These are phyloP conservation scores for Rhaphigaster nebulosa DNA, from an alignment of 2,888 invertebrate species.

Conservation along the genomic window DNA sequence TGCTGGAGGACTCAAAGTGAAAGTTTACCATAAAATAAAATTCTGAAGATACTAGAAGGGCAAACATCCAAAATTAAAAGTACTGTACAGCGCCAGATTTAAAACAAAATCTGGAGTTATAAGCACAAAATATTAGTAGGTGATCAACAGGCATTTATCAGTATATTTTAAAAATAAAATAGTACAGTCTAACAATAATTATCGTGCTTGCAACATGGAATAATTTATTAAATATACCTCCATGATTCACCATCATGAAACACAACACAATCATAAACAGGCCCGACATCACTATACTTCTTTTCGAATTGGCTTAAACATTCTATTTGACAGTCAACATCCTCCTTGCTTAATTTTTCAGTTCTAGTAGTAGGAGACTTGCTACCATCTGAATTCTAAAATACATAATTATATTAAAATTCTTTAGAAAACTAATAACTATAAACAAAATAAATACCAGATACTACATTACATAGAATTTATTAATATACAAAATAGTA, in stretches of 20 bases:
- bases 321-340: conserved; percentile 89
- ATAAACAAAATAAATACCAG: background rate
- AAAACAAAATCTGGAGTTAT: background rate
- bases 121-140: background rate
- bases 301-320: conserved; percentile 87
- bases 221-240: conserved; percentile 74
- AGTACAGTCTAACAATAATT: background rate
- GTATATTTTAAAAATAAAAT: background rate
- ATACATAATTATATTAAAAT: background rate
- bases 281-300: conserved; percentile 88
- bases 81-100: background rate
- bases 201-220: conserved; percentile 47
- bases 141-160: background rate
- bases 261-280: conserved; percentile 92
- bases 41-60: too few species aligned
- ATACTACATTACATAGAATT: background rate
- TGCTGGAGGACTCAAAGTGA: too few species aligned
- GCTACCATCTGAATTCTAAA: conserved; percentile 58
- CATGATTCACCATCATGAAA: conserved; percentile 94
- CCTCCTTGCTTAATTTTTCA: conserved; percentile 89
- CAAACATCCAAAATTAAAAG: background rate
- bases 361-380: conserved; percentile 55
- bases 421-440: background rate
- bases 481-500: conserved; percentile 66
- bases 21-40: too few species aligned